Evolutionary conservation across 2,888 invertebrate genomes (phyloP).

Genomic region (Eutolmus rufibarbis): DNA sequence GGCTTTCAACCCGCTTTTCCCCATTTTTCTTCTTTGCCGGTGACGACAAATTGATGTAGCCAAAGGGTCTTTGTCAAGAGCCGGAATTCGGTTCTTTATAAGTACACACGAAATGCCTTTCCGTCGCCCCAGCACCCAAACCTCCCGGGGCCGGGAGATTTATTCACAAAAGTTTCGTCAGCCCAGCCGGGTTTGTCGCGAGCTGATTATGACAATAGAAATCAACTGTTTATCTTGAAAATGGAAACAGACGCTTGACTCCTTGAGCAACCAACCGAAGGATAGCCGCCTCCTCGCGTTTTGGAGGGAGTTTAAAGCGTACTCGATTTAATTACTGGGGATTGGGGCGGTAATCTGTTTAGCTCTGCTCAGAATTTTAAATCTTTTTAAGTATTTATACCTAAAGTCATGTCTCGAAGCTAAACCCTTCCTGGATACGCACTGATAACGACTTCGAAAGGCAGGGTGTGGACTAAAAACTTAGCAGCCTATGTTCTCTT

Average conservation of each 20-base stretch:
- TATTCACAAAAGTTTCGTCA: neutral
- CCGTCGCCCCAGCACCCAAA: too few species aligned
- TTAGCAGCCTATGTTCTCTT: neutral
- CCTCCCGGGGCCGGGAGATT: too few species aligned
- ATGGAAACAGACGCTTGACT: constrained; percentile 14
- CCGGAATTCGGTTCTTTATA: neutral
- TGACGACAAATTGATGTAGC: constrained; percentile 16
- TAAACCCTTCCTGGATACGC: neutral
- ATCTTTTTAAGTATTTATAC: neutral
- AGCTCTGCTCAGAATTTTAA: neutral
- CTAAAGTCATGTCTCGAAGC: neutral
- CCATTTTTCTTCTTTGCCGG: neutral
- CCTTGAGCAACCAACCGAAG: neutral
- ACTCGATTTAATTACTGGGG: neutral
- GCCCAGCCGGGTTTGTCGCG: neutral
- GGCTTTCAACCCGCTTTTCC: neutral
- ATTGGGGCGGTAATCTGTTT: neutral
- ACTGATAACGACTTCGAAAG: neutral
- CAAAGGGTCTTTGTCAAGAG: neutral
- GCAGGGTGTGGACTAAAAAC: neutral
- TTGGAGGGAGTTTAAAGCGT: neutral
- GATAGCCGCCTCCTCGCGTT: neutral
- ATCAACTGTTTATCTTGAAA: constrained; percentile 21
- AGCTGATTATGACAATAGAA: constrained; percentile 6
- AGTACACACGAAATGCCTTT: neutral